Base-by-base conservation (phyloP, 1,140 invertebrate species). In the Eubasilissa regina region DNA sequence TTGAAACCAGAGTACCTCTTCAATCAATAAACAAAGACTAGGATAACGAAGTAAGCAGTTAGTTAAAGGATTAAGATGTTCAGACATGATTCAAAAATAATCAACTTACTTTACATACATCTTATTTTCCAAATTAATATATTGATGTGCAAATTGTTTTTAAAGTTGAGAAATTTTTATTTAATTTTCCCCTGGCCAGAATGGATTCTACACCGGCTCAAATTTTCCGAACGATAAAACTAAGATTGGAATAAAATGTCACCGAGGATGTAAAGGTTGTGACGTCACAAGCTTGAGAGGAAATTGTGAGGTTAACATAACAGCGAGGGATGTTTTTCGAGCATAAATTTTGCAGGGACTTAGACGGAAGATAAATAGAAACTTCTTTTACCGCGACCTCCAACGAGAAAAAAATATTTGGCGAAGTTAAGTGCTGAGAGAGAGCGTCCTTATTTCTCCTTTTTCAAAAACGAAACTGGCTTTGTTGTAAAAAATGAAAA, bases 291-390 rank as follows among this genome's bases (percentile, higher is more conserved):
- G 60, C 35, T 64, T 13, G 60, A 35, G 35, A 64, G 35, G 60
- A 64, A 64, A 51, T 51, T 51, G 25, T 25, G 25, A 64, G 58
- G 19, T 62, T 62, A 62, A 62, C 58, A 35, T 25, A 62, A 62
- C 58, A 51, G 60, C 0, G 60, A 64, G 60, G 25, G 60, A 25
- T 64, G 21, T 64, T 64, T 64, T 64, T 64, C 4, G 25, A 64
- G 60, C 60, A 43, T 64, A 43, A 8, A 64, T 64, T 64, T 64
- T 13, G 60, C 60, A 64, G 35, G 35, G 60, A 13, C 58, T 62
- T 51, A 51, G 48, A 25, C 25, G 58, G 58, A 62, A 25, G 58
- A 62, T 62, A 64, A 43, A 64, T 64, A 64, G 10, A 35, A 64
- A 43, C 25, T 43, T 64, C 60, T 64, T 64, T 43, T 64, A 64